phyloP scores from a whole-genome alignment of 1,140 invertebrate genomes.

The Bombyx mandarina region DNA sequence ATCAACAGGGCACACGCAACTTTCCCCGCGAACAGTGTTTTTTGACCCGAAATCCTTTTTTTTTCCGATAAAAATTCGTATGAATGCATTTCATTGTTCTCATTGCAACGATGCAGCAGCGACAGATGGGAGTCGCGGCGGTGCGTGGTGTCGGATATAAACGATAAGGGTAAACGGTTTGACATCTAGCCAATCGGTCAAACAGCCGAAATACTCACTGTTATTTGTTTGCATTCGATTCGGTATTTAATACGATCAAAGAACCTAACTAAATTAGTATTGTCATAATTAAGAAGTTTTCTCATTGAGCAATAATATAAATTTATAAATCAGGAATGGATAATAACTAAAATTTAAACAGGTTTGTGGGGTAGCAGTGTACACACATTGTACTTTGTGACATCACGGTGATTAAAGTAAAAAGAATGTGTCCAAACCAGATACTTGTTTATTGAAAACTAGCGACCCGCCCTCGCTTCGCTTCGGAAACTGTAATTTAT shows the following conservation, averaged over 20 bases:
- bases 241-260: background rate
- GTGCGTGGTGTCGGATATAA: slow-evolving; percentile 9
- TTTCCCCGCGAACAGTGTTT: slow-evolving; percentile 27
- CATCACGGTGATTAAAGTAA: too few relatives aligned
- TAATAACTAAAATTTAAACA: too few relatives aligned
- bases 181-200: slow-evolving; percentile 42
- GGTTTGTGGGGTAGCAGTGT: too few relatives aligned
- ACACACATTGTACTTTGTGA: too few relatives aligned
- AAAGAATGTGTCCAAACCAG: too few relatives aligned
- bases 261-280: too few relatives aligned
- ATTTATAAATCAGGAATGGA: too few relatives aligned
- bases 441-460: too few relatives aligned
- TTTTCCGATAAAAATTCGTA: slow-evolving; percentile 34
- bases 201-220: background rate
- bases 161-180: slow-evolving; percentile 46
- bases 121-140: slow-evolving; percentile 15
- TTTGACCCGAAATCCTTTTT: slow-evolving; percentile 40
- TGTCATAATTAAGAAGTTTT: too few relatives aligned
- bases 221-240: background rate
- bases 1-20: slow-evolving; percentile 10
- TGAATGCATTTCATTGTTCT: slow-evolving; percentile 44
- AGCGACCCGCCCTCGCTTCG: too few relatives aligned
- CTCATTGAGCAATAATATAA: too few relatives aligned
- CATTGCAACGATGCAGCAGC: slow-evolving; percentile 28
- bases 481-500: too few relatives aligned